Evolutionary conservation across 2,888 invertebrate genomes (phyloP), one percentile per base, ranked within the genome.

Genomic region (Asteroscopus sphinx): DNA sequence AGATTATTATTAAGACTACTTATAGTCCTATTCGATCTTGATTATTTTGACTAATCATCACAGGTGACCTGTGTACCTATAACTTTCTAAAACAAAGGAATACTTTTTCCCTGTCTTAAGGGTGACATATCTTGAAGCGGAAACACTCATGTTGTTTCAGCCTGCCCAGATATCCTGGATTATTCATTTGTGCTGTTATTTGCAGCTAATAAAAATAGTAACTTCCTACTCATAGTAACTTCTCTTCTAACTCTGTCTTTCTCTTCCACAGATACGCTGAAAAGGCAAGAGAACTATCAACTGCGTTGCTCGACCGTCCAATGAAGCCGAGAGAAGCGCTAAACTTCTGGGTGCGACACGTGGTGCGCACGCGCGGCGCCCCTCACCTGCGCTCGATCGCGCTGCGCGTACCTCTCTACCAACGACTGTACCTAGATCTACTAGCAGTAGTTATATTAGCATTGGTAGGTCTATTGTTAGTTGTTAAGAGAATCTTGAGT

Each of bases 331-430:
- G 78, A 1, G 67, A 71, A 0, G 85, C 83, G 42, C 28, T 90
- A 21, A 79, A 81, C 2, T 82, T 85, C 64, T 90, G 90, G 89
- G 82, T 88, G 1, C 80, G 84, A 36, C 88, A 90, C 58, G 89
- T 88, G 6, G 70, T 84, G 3, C 65, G 65, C 13, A 89, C 89
- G 1, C 37, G 67, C 0, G 90, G 90, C 0, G 88, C 90, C 0
- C 58, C 67, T 0, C 86, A 89, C 44, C 63, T 89, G 6, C 82
- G 85, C 3, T 89, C 90, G 0, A 68, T 79, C 0, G 88, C 87
- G 0, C 62, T 88, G 0, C 33, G 68, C 33, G 13, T 87, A 8
- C 83, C 85, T 12, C 81, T 83, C 58, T 89, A 87, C 69, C 82
- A 88, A 68, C 85, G 83, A 51, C 1, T 82, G 12, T 88, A 83